A percentile compares a stretch with the other conserved stretches of the same genome.
Evolutionary conservation across 2,113 vertebrate species (phyloP).

Genomic region (Miniopterus natalensis): DNA sequence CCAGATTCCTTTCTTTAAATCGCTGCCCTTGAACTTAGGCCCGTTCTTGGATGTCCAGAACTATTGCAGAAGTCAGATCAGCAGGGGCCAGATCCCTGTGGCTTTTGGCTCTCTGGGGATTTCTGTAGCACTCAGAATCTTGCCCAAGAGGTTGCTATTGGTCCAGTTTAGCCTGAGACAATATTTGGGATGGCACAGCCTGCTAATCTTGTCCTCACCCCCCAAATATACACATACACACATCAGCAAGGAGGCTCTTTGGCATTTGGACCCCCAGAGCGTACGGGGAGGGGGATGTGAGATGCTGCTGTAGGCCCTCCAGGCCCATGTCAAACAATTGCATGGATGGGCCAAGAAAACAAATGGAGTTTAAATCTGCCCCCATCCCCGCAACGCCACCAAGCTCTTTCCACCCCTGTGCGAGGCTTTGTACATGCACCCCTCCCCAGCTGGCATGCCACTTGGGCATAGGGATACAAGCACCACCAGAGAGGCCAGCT

Average conservation of each 20-base stretch:
- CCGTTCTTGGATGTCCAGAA: not conserved
- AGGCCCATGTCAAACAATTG: not conserved
- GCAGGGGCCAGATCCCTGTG: not conserved
- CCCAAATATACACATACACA: not conserved
- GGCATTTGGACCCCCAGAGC: not conserved
- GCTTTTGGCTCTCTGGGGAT: not conserved
- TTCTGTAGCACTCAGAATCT: not conserved
- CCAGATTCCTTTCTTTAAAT: constrained; percentile 43
- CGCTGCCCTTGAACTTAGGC: not conserved
- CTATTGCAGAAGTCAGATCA: not conserved
- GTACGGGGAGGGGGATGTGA: not conserved
- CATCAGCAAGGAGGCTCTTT: not conserved
- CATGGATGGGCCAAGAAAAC: not conserved
- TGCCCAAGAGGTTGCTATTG: not conserved
- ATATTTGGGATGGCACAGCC: not conserved
- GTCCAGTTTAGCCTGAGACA: not conserved
- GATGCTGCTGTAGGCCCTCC: not conserved
- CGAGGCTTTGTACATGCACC: not conserved
- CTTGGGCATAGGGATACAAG: not conserved
- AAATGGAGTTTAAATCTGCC: not conserved
- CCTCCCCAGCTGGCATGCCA: rapidly evolving
- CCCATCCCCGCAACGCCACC: not conserved
- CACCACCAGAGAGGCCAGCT: not conserved
- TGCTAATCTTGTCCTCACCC: not conserved
- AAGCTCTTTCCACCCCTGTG: not conserved